Percentiles rank a stretch among this genome's conserved stretches.
These are phyloP conservation scores for Zhengitettix transpicula DNA, from an alignment of 2,888 invertebrate species.

Conservation along the genomic window DNA sequence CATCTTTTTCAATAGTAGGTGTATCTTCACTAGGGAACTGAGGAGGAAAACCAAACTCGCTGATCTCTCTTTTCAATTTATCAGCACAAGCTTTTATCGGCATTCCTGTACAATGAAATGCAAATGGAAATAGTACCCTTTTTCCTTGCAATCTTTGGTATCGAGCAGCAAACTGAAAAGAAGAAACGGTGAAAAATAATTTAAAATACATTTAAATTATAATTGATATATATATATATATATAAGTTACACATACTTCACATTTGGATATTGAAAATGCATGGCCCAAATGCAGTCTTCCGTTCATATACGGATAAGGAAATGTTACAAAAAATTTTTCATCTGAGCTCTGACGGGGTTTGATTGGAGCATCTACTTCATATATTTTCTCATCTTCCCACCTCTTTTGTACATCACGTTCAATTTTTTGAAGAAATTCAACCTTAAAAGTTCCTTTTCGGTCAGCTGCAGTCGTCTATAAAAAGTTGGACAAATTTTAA, in stretches of 20 bases:
- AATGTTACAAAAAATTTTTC: slow-evolving; percentile 90
- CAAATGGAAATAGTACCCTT: slow-evolving; percentile 87
- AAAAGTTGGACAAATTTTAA: too few species aligned
- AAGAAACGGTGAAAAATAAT: not conserved
- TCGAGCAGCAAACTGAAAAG: slow-evolving; percentile 65
- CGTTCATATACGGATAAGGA: slow-evolving; percentile 99
- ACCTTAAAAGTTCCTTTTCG: slow-evolving; percentile 95
- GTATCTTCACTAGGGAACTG: slow-evolving; percentile 49
- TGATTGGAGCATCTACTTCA: slow-evolving; percentile 63
- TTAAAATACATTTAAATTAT: not conserved
- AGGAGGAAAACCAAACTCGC: slow-evolving; percentile 83
- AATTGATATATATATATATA: not conserved
- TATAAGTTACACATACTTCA: slow-evolving; percentile 44
- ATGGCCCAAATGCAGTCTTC: slow-evolving; percentile 91
- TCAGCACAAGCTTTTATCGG: slow-evolving; percentile 99
- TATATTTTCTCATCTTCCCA: slow-evolving; percentile 73
- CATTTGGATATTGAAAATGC: slow-evolving; percentile 94
- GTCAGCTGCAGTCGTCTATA: slow-evolving; percentile 23
- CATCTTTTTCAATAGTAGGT: slow-evolving; percentile 16
- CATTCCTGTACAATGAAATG: slow-evolving; percentile 99
- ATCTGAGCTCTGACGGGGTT: slow-evolving; percentile 34
- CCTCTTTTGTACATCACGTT: slow-evolving; percentile 63
- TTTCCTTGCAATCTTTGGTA: slow-evolving; percentile 87
- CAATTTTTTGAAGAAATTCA: slow-evolving; percentile 78
- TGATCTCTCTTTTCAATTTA: slow-evolving; percentile 87